Evolutionary conservation across 2,888 invertebrate genomes (phyloP).

Genomic region (Molanna angustata): DNA sequence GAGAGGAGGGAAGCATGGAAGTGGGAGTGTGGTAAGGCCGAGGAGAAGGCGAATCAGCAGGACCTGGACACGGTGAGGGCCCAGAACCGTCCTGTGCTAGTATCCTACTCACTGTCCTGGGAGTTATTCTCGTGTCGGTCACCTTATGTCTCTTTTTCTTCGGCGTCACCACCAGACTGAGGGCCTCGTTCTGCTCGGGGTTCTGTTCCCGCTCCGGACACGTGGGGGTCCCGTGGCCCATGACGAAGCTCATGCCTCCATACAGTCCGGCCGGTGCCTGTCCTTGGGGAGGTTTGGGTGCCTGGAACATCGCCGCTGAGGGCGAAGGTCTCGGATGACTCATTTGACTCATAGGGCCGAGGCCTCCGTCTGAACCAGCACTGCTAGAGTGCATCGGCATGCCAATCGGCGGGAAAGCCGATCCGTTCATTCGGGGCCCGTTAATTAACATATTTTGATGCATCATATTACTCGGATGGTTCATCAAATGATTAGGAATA

Average conservation of each 20-base stretch:
- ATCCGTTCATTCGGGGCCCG: constrained; percentile 61
- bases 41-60: constrained; percentile 62
- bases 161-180: constrained; percentile 90
- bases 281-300: constrained; percentile 74
- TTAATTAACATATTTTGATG: constrained; percentile 55
- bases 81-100: constrained; percentile 78
- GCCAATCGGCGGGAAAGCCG: constrained; percentile 52
- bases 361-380: constrained; percentile 38
- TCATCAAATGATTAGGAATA: constrained; percentile 50
- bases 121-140: constrained; percentile 90
- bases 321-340: constrained; percentile 68
- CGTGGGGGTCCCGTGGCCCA: constrained; percentile 52
- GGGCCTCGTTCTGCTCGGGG: constrained; percentile 89
- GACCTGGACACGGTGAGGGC: constrained; percentile 57
- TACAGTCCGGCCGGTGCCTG: constrained; percentile 53
- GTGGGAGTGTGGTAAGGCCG: constrained; percentile 74
- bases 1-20: constrained; percentile 81
- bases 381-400: constrained; percentile 48
- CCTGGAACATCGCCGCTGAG: constrained; percentile 74
- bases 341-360: constrained; percentile 56
- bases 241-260: constrained; percentile 60
- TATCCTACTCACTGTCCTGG: constrained; percentile 84
- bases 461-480: constrained; percentile 50
- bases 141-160: constrained; percentile 98
- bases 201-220: constrained; percentile 65